Base-by-base conservation (phyloP, 2,888 invertebrate genomes). In the Petrolisthes manimaculis region DNA sequence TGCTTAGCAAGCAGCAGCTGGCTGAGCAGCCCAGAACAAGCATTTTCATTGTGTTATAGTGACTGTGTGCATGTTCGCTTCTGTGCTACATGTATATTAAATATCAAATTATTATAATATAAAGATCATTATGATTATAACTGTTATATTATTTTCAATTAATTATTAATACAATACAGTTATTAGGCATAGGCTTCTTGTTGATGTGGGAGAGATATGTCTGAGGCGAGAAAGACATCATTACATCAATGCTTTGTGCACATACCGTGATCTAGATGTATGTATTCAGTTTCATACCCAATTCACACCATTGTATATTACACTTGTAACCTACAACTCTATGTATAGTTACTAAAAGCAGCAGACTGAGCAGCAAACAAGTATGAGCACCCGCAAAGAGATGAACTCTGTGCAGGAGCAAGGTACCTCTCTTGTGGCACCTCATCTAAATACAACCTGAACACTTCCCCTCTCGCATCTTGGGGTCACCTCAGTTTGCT, bases 41-140 rank as follows among this genome's bases (percentile, higher is more conserved):
- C 88, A 88, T 88, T 88, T 88, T 88, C 88, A 88, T 84, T 80
- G 88, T 84, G 84, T 88, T 88, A 88, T 88, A 88, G 84, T 84
- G 81, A 80, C 84, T 88, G 88, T 88, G 88, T 88, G 84, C 88
- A 88, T 88, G 88, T 88, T 84, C 88, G 88, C 88, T 88, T 88
- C 84, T 81, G 88, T 88, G 88, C 88, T 88, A 88, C 88, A 88
- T 88, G 88, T 88, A 88, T 84, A 75, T 88, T 88, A 84, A 84
- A 80, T 84, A 84, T 88, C 84, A 88, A 84, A 88, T 80, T 83
- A 88, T 84, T 86, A 14, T 54, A 85, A 69, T 69, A 69, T 37
- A 37, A 37, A 37, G 37, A 37, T 82, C 69, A 82, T 82, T 69
- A 87, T 82, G 55, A 86, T 61, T 87, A 87, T 37, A 37, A 37